Evolutionary conservation across 1,140 invertebrate species (phyloP), one percentile per base, ranked within the genome.

Genomic region (Cephus cinctus): DNA sequence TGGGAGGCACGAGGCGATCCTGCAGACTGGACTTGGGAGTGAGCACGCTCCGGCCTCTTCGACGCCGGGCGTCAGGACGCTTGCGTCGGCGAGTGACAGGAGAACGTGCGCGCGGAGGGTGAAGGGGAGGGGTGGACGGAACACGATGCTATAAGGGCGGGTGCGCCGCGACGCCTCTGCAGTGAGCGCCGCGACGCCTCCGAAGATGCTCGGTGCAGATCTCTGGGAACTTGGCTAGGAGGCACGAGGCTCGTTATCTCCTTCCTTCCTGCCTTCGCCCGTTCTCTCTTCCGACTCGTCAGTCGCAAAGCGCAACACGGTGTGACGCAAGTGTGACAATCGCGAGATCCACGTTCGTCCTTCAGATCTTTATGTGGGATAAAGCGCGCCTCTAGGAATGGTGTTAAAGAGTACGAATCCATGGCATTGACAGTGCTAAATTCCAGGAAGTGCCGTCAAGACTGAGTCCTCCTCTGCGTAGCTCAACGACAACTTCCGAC

Each of bases 141-240:
- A 61, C 63, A 60, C 64, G 63, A 64, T 63, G 65, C 59, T 76
- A 75, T 75, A 76, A 75, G 71, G 71, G 72, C 71, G 73, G 70
- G 62, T 69, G 73, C 70, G 67, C 64, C 65, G 59, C 60, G 51
- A 57, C 63, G 69, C 57, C 70, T 69, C 72, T 65, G 71, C 72
- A 75, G 72, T 76, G 57, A 71, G 69, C 66, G 70, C 57, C 70
- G 70, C 66, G 73, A 72, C 73, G 67, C 65, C 65, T 63, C 47
- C 25, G 32, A 47, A 22, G 14, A 4, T n/a, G 21, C 23, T 35
- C 12, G 43, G 4, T 15, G 12, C 25, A 32, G 30, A 15, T 31
- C 40, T 11, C n/a, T 20, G 5, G n/a, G 36, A 39, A 20, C n/a
- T 14, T 20, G n/a, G 3, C 3, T 16, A 8, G 6, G 5, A 0